phyloP scores from a whole-genome alignment of 2,888 invertebrate species.

The Rhamphomyia laevipes region DNA sequence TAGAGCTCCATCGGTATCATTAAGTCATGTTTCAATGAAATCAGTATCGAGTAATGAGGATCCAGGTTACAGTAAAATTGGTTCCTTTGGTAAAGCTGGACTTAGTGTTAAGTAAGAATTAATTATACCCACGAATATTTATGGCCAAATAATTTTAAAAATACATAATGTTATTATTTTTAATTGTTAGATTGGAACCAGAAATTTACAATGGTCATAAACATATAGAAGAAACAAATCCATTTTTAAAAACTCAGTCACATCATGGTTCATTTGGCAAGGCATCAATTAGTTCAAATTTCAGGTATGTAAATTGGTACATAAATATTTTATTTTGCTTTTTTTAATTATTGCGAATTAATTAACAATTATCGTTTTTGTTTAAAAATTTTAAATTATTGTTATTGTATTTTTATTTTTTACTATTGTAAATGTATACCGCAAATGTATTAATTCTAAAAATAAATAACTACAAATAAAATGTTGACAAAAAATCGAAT shows the following conservation, averaged over 20 bases:
- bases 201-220: conserved; percentile 21
- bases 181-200: conserved; percentile 26
- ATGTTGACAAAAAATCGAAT: too few species aligned
- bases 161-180: neutral
- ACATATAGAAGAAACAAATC: conserved; percentile 34
- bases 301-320: conserved; percentile 26
- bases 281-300: conserved; percentile 36
- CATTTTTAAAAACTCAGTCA: conserved; percentile 29
- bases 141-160: neutral
- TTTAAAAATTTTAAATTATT: neutral
- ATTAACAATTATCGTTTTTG: neutral
- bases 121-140: neutral
- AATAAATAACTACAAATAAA: too few species aligned
- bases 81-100: conserved; percentile 40
- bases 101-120: conserved; percentile 30
- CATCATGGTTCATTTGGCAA: conserved; percentile 39
- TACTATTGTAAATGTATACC: too few species aligned
- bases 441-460: too few species aligned
- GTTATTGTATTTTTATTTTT: neutral
- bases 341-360: neutral
- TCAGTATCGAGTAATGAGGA: conserved; percentile 38
- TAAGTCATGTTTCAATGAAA: conserved; percentile 36
- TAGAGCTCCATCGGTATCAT: conserved; percentile 19
- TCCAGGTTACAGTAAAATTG: conserved; percentile 34
- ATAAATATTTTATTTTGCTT: neutral